Base-by-base conservation (phyloP, 2,113 vertebrate species). In the Bubalus kerabau region DNA sequence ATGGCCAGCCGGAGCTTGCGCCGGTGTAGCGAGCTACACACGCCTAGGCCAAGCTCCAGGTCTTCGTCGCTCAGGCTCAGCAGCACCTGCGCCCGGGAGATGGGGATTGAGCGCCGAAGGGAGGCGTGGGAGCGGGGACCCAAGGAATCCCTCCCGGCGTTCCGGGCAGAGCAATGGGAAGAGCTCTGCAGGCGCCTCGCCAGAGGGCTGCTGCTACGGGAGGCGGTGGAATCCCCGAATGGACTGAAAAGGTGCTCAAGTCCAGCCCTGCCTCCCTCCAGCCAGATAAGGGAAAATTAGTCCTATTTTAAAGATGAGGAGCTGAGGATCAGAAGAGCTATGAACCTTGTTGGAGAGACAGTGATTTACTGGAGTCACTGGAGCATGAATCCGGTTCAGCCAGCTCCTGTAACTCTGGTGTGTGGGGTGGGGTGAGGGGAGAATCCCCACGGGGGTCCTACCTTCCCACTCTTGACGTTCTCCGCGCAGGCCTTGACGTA, bases 381-480 rank as follows among this genome's bases (percentile, higher is more conserved):
- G 81, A 8, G 13, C 52, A 59, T 3, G 13, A 48, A 11, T 16
- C 24, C 21, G 11, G 36, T 28, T 2, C 5, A 16, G 54, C 40
- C 0, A 3, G 24, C 19, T 78, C 67, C 93, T 46, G 48, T 30
- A n/a, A 4, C 24, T 15, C 4, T 0, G 50, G 59, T 60, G 59
- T 60, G 59, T 28, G 57, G 7, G 30, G 3, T 0, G 10, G 1
- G 28, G 8, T 80, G 17, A 0, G 13, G 28, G 60, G 13, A 30
- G 60, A 62, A 0, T 50, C 46, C 50, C 30, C 28, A 1, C 3
- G 0, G n/a, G 40, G 80, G 10, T 1, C 60, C 92, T 98, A 99
- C 99, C 99, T 99, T 99, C 71, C 99, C 99, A 28, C 99, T 99
- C 97, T 99, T 99, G 86, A 99, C 98, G 23, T 99, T 99, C 97